These are phyloP conservation scores for Geotrupes spiniger DNA, from an alignment of 2,888 invertebrate species.

Conservation along the genomic window DNA sequence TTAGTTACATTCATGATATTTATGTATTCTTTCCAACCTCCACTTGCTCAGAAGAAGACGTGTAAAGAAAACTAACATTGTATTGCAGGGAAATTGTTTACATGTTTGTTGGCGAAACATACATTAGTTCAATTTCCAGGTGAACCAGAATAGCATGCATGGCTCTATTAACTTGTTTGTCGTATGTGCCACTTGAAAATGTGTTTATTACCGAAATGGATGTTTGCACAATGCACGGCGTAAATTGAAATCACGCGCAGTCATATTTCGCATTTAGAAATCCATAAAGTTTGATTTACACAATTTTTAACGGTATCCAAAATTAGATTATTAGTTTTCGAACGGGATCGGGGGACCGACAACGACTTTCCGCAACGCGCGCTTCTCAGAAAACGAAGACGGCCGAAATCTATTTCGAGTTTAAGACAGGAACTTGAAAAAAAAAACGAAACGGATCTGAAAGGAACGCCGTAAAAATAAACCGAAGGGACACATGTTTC, in stretches of 20 bases:
- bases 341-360: background rate
- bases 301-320: slow-evolving; percentile 1
- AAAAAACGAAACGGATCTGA: slow-evolving; percentile 4
- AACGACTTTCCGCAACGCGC: background rate
- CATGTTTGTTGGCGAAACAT: no score
- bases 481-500: slow-evolving; percentile 5
- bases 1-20: no score
- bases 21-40: no score
- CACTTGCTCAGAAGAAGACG: no score
- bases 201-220: no score
- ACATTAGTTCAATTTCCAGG: no score
- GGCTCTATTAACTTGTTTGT: no score
- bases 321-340: slow-evolving; percentile 1
- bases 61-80: no score
- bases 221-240: no score
- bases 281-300: slow-evolving; percentile 1
- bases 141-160: no score
- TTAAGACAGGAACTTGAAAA: slow-evolving; percentile 9
- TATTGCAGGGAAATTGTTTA: no score
- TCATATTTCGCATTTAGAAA: slow-evolving; percentile 4
- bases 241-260: background rate
- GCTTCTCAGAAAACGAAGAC: slow-evolving; percentile 11
- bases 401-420: slow-evolving; percentile 8
- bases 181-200: no score
- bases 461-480: slow-evolving; percentile 10